These are phyloP conservation scores for Anguilla rostrata DNA, from an alignment of 2,113 vertebrate species.

Conservation along the genomic window DNA sequence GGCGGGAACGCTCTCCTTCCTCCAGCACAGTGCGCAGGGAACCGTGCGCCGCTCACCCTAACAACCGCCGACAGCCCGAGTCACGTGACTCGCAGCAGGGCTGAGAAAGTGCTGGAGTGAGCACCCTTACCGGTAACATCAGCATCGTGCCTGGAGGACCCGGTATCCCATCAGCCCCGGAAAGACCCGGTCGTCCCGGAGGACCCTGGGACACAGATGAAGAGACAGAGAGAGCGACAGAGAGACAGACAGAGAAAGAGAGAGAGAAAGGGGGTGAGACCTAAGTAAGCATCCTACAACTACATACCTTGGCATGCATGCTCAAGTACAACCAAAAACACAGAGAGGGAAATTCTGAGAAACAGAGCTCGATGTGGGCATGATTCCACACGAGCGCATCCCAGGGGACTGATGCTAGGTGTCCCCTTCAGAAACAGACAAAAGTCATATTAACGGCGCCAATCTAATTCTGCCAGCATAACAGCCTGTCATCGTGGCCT, in stretches of 20 bases:
- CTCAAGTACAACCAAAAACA: too few species aligned
- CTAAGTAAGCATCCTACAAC: background rate
- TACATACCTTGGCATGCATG: too few species aligned
- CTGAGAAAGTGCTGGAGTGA: background rate
- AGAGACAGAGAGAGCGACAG: background rate
- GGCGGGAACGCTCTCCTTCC: background rate
- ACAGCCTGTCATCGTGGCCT: background rate
- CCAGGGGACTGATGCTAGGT: background rate
- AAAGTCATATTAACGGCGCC: background rate
- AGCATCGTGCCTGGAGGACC: conserved; percentile 83
- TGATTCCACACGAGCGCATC: background rate
- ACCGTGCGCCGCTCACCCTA: background rate
- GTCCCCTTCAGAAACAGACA: background rate
- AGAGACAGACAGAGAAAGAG: background rate
- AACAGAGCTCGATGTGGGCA: background rate
- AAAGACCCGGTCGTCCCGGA: conserved; percentile 77
- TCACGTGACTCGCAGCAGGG: background rate
- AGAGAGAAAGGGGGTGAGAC: background rate
- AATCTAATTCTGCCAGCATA: background rate
- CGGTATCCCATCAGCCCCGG: conserved; percentile 80
- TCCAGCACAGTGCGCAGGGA: background rate
- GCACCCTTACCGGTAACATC: conserved; percentile 83
- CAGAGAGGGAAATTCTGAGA: too few species aligned
- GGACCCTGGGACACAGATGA: conserved; percentile 70
- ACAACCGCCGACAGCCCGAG: background rate